These are phyloP conservation scores for Abramis brama DNA, from an alignment of 2,113 vertebrate genomes.

Conservation along the genomic window DNA sequence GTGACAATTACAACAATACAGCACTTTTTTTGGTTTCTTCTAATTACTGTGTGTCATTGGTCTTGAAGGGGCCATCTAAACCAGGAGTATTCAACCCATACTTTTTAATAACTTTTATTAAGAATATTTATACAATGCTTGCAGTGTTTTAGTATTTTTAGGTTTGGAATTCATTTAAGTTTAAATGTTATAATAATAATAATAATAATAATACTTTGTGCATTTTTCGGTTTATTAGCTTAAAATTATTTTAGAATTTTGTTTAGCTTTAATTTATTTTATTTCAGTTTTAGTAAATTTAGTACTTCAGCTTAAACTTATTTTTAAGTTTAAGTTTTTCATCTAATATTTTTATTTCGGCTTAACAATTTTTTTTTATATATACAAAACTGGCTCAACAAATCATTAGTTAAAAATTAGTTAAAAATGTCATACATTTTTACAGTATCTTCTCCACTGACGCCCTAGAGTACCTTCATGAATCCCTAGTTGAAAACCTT, in stretches of 20 bases:
- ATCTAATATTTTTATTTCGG: neutral
- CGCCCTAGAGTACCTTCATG: neutral
- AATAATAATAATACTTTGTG: too few relatives aligned
- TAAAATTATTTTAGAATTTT: too few relatives aligned
- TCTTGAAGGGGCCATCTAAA: neutral
- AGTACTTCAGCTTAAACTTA: neutral
- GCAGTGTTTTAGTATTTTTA: neutral
- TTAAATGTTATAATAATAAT: too few relatives aligned
- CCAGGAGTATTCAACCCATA: neutral
- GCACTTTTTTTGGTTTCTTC: neutral
- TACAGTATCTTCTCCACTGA: neutral
- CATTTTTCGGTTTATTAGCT: too few relatives aligned
- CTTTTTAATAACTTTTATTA: neutral
- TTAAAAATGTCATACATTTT: neutral
- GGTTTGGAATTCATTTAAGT: neutral
- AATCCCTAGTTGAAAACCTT: neutral
- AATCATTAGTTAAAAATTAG: neutral
- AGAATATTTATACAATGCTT: neutral
- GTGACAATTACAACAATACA: neutral
- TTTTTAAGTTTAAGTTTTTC: neutral
- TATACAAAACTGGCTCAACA: neutral
- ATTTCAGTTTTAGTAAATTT: neutral
- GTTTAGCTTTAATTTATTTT: neutral
- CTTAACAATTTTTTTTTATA: too few relatives aligned
- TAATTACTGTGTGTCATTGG: neutral